Evolutionary conservation across 2,797 vertebrate species (phyloP).

Genomic region (Notolepis coatsorum): DNA sequence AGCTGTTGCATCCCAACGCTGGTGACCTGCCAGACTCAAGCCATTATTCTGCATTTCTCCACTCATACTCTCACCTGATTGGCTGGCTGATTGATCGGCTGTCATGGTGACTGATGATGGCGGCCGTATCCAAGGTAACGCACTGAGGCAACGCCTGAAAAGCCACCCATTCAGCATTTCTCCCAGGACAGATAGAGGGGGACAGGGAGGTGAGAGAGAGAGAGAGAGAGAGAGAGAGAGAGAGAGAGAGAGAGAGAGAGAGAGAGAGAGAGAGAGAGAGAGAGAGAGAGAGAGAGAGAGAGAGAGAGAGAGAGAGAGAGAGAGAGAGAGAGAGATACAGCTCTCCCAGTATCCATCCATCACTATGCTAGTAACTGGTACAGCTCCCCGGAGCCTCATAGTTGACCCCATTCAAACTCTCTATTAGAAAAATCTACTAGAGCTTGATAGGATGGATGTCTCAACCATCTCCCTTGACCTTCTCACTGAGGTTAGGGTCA

Average conservation of each 20-base stretch:
- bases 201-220: too few relatives aligned
- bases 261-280: not conserved
- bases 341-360: conserved; percentile 39
- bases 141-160: conserved; percentile 29
- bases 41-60: conserved; percentile 11
- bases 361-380: conserved; percentile 39
- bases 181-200: conserved; percentile 6
- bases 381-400: conserved; percentile 34
- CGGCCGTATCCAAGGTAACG: conserved; percentile 40
- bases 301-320: not conserved
- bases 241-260: not conserved
- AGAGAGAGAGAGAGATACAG: not conserved
- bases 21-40: conserved; percentile 2
- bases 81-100: conserved; percentile 55
- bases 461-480: conserved; percentile 13
- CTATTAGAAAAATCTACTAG: conserved; percentile 31
- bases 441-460: conserved; percentile 13
- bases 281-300: not conserved
- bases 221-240: conserved; percentile 1
- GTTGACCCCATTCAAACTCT: conserved; percentile 48
- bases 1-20: conserved; percentile 15
- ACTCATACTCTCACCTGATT: conserved; percentile 40
- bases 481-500: conserved; percentile 19
- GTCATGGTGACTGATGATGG: conserved; percentile 52
- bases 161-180: conserved; percentile 54